Base-by-base conservation (phyloP, 2,113 vertebrate species). In the Corythaixoides concolor region DNA sequence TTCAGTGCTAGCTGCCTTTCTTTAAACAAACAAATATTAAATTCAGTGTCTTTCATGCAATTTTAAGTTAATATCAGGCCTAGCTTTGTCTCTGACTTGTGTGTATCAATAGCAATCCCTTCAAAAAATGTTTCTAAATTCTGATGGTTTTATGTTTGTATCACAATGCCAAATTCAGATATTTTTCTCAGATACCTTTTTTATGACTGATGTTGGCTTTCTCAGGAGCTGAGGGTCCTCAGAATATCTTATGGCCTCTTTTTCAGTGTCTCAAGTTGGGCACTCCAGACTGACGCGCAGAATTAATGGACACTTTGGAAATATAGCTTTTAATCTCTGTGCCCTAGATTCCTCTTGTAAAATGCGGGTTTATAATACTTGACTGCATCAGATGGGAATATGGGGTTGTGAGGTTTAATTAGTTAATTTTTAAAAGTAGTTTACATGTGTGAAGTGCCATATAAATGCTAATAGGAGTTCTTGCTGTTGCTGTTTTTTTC, bases 331-430 rank as follows among this genome's bases (percentile, higher is more conserved):
- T 91, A 76, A 89, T 92, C 50, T 87, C 63, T 62, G 12, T 94
- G 41, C 24, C 75, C 80, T 93, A 93, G 53, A 96, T 97, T 95
- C 55, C 7, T 88, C 52, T 56, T 69, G 50, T 59, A 89, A 91
- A 77, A 43, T 79, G 32, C 45, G 87, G 30, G 9, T 89, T 94
- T 93, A 30, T 88, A 81, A 72, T 78, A 81, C 52, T 90, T 93
- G 14, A n/a, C 26, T 77, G 50, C n/a, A 92, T 94, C 93, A 91
- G 58, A 82, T 88, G 93, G 91, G 93, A 95, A 94, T 95, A 95
- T 91, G 81, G 37, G 69, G 77, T 94, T 97, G 49, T 89, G 78
- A 93, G 45, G 93, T 91, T 96, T 95, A 93, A 96, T 96, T 94
- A 90, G 81, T 95, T 95, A 91, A 79, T 93, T 85, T 87, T 83